A percentile compares a stretch with the other conserved stretches of the same genome.
These are phyloP conservation scores for Procapra przewalskii DNA, from an alignment of 2,113 vertebrate species.

Conservation along the genomic window DNA sequence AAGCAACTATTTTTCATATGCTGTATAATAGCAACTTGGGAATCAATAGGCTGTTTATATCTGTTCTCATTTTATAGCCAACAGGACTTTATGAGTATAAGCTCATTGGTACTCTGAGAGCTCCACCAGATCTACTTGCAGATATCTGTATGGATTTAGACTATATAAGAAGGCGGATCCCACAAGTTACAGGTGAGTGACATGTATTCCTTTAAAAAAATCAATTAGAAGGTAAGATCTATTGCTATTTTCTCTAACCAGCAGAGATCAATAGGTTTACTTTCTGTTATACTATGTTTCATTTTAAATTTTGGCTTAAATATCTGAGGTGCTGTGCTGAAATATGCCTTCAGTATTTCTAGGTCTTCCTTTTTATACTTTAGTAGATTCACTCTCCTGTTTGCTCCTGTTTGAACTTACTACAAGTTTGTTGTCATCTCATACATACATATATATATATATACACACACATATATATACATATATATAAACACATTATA, in stretches of 20 bases:
- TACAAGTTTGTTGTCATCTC: background rate
- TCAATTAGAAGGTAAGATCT: background rate
- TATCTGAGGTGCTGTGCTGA: background rate
- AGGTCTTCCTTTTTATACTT: background rate
- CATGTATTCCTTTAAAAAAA: background rate
- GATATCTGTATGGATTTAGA: slow-evolving; percentile 92
- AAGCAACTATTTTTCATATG: background rate
- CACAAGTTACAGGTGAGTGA: slow-evolving; percentile 88
- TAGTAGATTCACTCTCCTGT: background rate
- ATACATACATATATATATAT: fast-evolving
- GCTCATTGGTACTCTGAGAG: slow-evolving; percentile 85
- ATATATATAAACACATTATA: no score
- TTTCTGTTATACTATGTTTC: background rate
- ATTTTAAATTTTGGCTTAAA: background rate
- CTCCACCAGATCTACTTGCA: slow-evolving; percentile 79
- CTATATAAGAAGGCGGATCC: slow-evolving; percentile 90
- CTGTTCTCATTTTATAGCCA: slow-evolving; percentile 78
- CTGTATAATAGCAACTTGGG: background rate
- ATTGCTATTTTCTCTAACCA: background rate
- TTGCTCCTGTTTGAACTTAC: background rate
- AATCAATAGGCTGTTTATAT: slow-evolving; percentile 1
- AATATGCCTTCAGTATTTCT: background rate
- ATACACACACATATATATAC: fast-evolving
- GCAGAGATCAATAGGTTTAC: background rate
- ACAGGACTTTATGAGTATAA: slow-evolving; percentile 94